Evolutionary conservation across 1,140 invertebrate species (phyloP).

Genomic region (Cotesia vestalis): DNA sequence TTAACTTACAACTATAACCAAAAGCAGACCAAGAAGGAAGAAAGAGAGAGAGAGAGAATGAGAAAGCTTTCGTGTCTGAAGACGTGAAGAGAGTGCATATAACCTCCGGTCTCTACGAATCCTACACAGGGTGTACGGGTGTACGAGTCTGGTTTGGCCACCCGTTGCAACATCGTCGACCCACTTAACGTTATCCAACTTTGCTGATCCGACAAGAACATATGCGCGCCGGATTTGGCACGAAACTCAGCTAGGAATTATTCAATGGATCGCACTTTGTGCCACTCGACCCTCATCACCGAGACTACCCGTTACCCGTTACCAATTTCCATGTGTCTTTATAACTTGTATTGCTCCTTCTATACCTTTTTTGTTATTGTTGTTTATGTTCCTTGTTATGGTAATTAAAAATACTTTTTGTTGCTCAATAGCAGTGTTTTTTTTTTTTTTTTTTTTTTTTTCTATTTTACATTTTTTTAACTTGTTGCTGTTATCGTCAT

Average conservation of each 20-base stretch:
- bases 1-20: conserved; percentile 28
- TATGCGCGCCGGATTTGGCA: conserved; percentile 38
- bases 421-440: neutral
- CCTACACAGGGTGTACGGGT: too few species aligned
- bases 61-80: conserved; percentile 36
- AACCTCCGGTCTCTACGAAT: conserved; percentile 4
- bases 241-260: conserved; percentile 37
- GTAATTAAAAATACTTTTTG: conserved; percentile 7
- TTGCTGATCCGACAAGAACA: conserved; percentile 39
- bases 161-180: conserved; percentile 39
- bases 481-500: too few species aligned
- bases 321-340: conserved; percentile 23
- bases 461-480: neutral
- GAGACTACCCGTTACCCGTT: conserved; percentile 21
- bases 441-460: neutral
- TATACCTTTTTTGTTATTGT: too few species aligned
- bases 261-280: conserved; percentile 39
- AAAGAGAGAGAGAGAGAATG: too few species aligned
- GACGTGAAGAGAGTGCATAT: conserved; percentile 29
- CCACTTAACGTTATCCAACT: conserved; percentile 39
- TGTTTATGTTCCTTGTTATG: neutral
- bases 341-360: neutral
- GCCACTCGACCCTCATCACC: conserved; percentile 36
- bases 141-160: conserved; percentile 29
- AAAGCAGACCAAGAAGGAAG: too few species aligned